phyloP scores from a whole-genome alignment of 2,888 invertebrate species.

The Crocallis elinguaria region DNA sequence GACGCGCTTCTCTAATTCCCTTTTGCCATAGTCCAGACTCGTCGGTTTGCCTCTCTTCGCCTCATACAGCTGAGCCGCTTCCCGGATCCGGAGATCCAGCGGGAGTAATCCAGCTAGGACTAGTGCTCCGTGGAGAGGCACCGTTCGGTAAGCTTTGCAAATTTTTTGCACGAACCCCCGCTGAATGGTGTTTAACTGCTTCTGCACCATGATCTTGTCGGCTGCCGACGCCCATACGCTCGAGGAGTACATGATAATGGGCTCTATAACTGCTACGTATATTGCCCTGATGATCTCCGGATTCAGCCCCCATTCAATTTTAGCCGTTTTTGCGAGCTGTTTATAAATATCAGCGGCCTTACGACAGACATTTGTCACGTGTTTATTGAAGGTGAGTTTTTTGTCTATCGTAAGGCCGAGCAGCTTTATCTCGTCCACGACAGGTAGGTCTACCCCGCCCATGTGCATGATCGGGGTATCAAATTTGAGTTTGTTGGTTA shows the following conservation, averaged over 20 bases:
- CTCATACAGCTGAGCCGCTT: constrained; percentile 6
- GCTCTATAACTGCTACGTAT: not conserved
- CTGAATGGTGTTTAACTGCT: not conserved
- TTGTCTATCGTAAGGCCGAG: not conserved
- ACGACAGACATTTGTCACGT: too few relatives aligned
- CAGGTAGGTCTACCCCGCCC: too few relatives aligned
- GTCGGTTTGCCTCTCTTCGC: constrained; percentile 4
- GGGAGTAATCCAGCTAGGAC: constrained; percentile 2
- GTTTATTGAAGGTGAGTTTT: too few relatives aligned
- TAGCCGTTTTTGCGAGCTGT: not conserved
- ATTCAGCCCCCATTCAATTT: too few relatives aligned
- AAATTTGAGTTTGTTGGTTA: too few relatives aligned
- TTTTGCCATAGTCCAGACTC: not conserved
- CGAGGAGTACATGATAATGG: not conserved
- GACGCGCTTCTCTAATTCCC: not conserved
- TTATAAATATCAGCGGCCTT: too few relatives aligned
- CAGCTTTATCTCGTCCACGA: not conserved
- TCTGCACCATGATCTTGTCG: not conserved
- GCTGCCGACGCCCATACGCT: constrained; percentile 1
- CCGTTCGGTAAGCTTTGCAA: not conserved
- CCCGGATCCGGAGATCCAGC: constrained; percentile 5
- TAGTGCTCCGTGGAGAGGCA: not conserved
- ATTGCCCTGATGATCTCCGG: too few relatives aligned
- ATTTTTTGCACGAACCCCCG: too few relatives aligned
- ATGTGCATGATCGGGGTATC: too few relatives aligned